Conservation (phyloP, 1,140 invertebrate species). For the Drosophila ironensis region DNA sequence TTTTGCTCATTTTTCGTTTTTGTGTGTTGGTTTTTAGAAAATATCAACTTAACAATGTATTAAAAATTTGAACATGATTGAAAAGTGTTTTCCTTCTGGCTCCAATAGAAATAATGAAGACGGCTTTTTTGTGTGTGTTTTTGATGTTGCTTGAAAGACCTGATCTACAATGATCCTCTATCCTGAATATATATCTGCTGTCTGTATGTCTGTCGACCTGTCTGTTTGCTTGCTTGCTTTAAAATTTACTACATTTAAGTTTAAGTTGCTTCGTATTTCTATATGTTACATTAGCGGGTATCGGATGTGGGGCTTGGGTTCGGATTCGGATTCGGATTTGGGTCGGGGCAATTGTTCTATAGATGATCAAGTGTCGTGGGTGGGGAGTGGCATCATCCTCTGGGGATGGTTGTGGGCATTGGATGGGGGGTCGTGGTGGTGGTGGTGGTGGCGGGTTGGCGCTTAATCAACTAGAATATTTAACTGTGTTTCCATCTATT, state of each 20-base stretch:
- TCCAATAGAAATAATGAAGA: constrained; percentile 58
- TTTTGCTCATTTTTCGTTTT: constrained; percentile 43
- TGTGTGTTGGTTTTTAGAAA: constrained; percentile 21
- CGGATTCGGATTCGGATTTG: constrained; percentile 19
- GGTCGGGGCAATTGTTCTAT: constrained; percentile 70
- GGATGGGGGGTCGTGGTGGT: neutral
- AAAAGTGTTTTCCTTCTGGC: constrained; percentile 66
- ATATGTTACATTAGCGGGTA: constrained; percentile 64
- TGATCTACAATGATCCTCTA: neutral
- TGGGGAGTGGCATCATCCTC: no score
- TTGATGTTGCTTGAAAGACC: constrained; percentile 6
- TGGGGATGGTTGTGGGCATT: constrained; percentile 3
- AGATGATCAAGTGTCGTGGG: constrained; percentile 54
- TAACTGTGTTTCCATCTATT: constrained; percentile 45
- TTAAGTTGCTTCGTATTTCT: constrained; percentile 63
- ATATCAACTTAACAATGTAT: constrained; percentile 65
- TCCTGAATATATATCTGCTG: constrained; percentile 10
- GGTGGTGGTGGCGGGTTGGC: constrained; percentile 20
- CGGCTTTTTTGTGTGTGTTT: constrained; percentile 6
- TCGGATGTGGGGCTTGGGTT: neutral
- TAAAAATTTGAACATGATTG: constrained; percentile 69
- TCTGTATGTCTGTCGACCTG: constrained; percentile 16
- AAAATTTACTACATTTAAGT: constrained; percentile 69
- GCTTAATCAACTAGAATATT: constrained; percentile 69
- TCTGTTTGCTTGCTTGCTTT: constrained; percentile 34